Evolutionary conservation across 37 sponge, comb jelly and placozoan genomes (phyloP), one percentile per base, ranked within the genome.

Genomic region (Chondrilla cf. caribensis): DNA sequence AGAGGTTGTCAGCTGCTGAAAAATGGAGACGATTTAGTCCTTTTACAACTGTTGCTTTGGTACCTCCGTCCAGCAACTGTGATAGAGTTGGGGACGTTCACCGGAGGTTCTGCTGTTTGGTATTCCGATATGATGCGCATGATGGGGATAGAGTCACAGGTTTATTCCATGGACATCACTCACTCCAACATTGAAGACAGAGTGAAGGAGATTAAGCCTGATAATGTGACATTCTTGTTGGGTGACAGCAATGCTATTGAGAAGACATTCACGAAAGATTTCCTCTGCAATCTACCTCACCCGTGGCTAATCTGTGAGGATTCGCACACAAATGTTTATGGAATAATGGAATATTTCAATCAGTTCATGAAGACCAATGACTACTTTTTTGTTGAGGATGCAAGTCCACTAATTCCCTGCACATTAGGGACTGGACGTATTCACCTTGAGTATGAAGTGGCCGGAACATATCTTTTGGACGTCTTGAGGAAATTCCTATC

Each of bases 291-390:
- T 9, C 76, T 85, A 18, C 80, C 88, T 33, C 92, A 71, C 14
- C 92, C 92, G 0, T 79, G 54, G 79, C 25, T 91, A 18, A 35
- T 91, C 3, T 65, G 84, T 38, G 92, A 91, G 28, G 92, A 91
- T 82, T 42, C 83, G 18, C 92, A 91, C 41, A 32, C 24, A 40
- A 91, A 91, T 58, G 19, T 15, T 21, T 9, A 42, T 57, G 76
- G 76, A 11, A 37, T 87, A 3, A 9, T 91, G 73, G 47, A 84
- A 25, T 81, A 87, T 43, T 87, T 91, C 36, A 70, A 82, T 38
- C 19, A 14, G 38, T 82, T 54, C 58, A 70, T 87, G 80, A 73
- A 84, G 44, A 29, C 47, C 47, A 88, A 86, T 25, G 92, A 91
- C 62, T 91, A 91, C 73, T 58, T 84, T 38, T 41, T 87, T 17